These are phyloP conservation scores for Drosophila longiperda DNA, from an alignment of 2,888 invertebrate species.

Conservation along the genomic window DNA sequence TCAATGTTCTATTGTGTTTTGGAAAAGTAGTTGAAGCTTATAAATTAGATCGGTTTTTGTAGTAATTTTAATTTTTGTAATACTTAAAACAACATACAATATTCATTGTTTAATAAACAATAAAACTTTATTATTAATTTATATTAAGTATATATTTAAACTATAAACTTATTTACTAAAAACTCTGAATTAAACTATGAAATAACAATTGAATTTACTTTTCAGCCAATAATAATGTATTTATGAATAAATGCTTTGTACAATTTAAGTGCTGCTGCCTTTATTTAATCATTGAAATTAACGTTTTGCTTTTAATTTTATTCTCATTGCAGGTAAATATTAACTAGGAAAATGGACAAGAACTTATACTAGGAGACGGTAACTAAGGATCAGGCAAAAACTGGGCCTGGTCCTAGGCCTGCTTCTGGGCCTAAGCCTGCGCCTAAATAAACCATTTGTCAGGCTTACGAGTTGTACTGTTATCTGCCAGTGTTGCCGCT, in stretches of 20 bases:
- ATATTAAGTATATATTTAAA: not conserved
- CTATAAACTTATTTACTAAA: not conserved
- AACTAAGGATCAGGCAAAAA: not conserved
- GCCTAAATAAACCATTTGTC: slow-evolving; percentile 77
- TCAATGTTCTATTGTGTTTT: not conserved
- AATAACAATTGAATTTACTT: not conserved
- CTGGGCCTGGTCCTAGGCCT: slow-evolving; percentile 1
- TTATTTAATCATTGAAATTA: slow-evolving; percentile 18
- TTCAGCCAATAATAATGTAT: not conserved
- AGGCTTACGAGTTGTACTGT: slow-evolving; percentile 49
- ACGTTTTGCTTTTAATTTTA: slow-evolving; percentile 20
- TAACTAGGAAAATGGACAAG: slow-evolving; percentile 13
- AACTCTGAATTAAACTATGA: not conserved
- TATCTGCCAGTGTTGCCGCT: slow-evolving; percentile 28
- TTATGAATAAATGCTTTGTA: not conserved
- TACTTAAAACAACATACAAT: too few relatives aligned
- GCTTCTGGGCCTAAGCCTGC: slow-evolving; percentile 21
- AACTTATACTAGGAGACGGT: not conserved
- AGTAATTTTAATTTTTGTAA: too few relatives aligned
- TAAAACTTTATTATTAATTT: too few relatives aligned
- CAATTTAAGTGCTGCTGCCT: not conserved
- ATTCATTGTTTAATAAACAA: not conserved
- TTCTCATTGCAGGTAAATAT: slow-evolving; percentile 54
- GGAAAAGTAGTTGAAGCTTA: not conserved
- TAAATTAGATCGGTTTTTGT: not conserved